Base-by-base conservation (phyloP, 2,797 vertebrate genomes). In the Tympanoctomys barrerae region DNA sequence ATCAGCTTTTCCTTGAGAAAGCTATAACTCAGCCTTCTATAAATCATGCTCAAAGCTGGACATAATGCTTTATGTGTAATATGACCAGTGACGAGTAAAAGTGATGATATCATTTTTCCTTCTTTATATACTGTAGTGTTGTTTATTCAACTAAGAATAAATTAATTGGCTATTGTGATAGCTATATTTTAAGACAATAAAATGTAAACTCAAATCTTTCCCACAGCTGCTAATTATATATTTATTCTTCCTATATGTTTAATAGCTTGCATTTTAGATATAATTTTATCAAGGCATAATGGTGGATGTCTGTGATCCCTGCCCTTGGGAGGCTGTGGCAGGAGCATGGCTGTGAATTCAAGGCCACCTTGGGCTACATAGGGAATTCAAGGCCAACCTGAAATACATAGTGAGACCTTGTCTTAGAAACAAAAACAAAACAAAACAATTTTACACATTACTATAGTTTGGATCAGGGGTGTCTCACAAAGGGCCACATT, bases 141-240 rank as follows among this genome's bases (percentile, higher is more conserved):
- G 4, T 91, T 81, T 91, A 68, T 70, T 96, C 24, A 90, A 3
- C 13, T 24, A 70, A 73, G 33, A 92, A 86, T 36, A 85, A 88
- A 95, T 42, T 70, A 70, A 62, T 92, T 79, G 78, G 59, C 1
- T 87, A 81, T 80, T 54, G 68, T 66, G 14, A 33, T 94, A 86
- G 62, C 94, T 94, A 28, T 75, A 52, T 52, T 84, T 95, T 88
- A 79, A 82, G 94, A 85, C 33, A 42, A 71, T 71, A 71, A 71
- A 71, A 71, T 39, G 10, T 39, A 90, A 95, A 54, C 22, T 18
- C 31, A 36, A 19, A 61, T 80, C 46, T 88, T 86, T 84, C 92
- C 79, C 24, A 73, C 7, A 90, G 10, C 1, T 93, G 14, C 21
- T 90, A 88, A 92, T 89, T 87, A 59, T 75, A 26, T 71, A 5